Base-by-base conservation (phyloP, 2,113 vertebrate species). In the Colistium nudipinnis region DNA sequence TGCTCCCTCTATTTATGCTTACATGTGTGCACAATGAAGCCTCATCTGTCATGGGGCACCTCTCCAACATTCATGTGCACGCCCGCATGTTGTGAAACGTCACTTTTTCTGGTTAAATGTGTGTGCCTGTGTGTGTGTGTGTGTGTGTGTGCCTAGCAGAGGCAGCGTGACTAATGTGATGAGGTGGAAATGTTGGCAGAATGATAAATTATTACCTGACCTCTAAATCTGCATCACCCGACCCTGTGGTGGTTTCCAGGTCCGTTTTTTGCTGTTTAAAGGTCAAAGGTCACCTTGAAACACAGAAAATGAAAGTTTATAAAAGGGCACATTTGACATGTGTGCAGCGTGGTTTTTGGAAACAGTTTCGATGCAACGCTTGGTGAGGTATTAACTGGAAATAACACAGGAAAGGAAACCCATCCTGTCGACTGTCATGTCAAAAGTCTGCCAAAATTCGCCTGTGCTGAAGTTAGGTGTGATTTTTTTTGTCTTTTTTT, bases 211-310 rank as follows among this genome's bases (percentile, higher is more conserved):
- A 41, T 49, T 7, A 43, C 16, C 27, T 76, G 60, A 71, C 69
- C 51, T 79, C 59, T 38, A 54, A 36, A 56, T 70, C 31, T 51
- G 14, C 9, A 52, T 54, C 30, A 27, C 7, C 22, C 75, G 61
- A 70, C 70, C 52, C 36, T 44, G 6, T 31, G 30, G 30, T 54
- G 4, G n/a, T 9, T 20, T 44, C 19, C 14, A n/a, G 30, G n/a
- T 8, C 24, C 17, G 2, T 19, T 38, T 68, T 43, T 25, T 20
- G 24, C 8, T 59, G 6, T 31, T 28, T 48, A 49, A 54, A 14
- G 20, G 35, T 1, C 27, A 66, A 84, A 83, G 83, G 88, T 91
- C 84, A 89, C 87, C 82, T 90, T 92, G 84, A 84, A 35, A 51
- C 16, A 41, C 56, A 49, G 28, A 13, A n/a, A 48, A 70, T 30